Evolutionary conservation across 2,888 invertebrate genomes (phyloP).

Genomic region (Neoitamus cyanurus): DNA sequence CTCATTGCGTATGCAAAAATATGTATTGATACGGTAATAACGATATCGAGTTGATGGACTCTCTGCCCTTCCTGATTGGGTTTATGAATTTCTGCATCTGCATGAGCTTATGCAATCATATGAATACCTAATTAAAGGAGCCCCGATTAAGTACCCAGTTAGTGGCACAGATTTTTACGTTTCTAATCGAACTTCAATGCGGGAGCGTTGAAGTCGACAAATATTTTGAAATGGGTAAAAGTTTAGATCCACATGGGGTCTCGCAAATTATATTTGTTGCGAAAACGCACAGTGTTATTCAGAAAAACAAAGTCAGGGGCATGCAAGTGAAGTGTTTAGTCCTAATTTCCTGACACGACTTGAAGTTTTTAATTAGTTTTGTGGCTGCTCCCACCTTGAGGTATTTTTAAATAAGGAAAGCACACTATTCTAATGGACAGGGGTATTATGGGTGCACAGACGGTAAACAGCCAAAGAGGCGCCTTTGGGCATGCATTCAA

Average conservation of each 20-base stretch:
- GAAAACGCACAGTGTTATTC: neutral
- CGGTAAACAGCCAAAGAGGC: neutral
- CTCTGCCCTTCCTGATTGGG: neutral
- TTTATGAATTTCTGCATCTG: neutral
- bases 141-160: neutral
- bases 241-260: neutral
- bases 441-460: neutral
- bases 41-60: neutral
- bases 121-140: neutral
- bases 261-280: neutral
- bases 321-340: slow-evolving; percentile 30
- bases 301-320: neutral
- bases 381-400: neutral
- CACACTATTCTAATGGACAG: neutral
- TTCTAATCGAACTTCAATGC: neutral
- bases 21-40: slow-evolving; percentile 48
- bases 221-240: neutral
- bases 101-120: neutral
- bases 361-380: slow-evolving; percentile 40
- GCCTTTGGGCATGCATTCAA: neutral
- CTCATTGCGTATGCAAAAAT: slow-evolving; percentile 51
- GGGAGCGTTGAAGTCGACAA: neutral
- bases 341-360: neutral
- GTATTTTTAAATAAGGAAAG: neutral
- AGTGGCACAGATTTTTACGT: neutral